These are phyloP conservation scores for Struthidea cinerea DNA, from an alignment of 2,113 vertebrate species.

Conservation along the genomic window DNA sequence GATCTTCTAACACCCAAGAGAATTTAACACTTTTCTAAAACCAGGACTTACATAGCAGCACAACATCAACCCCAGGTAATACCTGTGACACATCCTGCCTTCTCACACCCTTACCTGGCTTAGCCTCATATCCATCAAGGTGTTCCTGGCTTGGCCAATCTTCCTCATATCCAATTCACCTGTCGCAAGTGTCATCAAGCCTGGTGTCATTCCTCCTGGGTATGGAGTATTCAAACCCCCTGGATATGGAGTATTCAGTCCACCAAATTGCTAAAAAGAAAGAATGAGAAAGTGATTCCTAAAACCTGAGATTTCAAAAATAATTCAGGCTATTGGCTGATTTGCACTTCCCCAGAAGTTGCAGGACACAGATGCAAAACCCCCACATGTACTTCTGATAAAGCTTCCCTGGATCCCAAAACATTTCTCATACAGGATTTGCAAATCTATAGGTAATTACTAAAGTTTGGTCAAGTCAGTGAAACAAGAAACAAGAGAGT, in stretches of 20 bases:
- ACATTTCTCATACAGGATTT: not conserved
- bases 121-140: conserved; percentile 98
- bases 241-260: conserved; percentile 81
- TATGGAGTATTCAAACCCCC: conserved; percentile 93
- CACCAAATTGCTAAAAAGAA: conserved; percentile 79
- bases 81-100: not conserved
- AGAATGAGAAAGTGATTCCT: not conserved
- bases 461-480: not conserved
- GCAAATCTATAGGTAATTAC: not conserved
- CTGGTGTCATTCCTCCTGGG: conserved; percentile 95
- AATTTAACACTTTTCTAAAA: not conserved
- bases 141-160: conserved; percentile 97
- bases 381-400: not conserved
- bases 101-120: conserved; percentile 82
- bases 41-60: not conserved
- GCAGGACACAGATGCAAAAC: not conserved
- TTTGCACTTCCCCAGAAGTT: not conserved
- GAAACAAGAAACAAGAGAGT: not conserved
- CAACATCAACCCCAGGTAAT: rapidly evolving
- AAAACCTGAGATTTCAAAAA: not conserved
- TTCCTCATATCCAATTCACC: conserved; percentile 99
- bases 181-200: conserved; percentile 91
- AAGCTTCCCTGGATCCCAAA: not conserved
- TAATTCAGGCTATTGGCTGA: not conserved
- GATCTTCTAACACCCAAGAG: not conserved